phyloP scores from a whole-genome alignment of 2,888 invertebrate species.

The Sclerodermus sp. region DNA sequence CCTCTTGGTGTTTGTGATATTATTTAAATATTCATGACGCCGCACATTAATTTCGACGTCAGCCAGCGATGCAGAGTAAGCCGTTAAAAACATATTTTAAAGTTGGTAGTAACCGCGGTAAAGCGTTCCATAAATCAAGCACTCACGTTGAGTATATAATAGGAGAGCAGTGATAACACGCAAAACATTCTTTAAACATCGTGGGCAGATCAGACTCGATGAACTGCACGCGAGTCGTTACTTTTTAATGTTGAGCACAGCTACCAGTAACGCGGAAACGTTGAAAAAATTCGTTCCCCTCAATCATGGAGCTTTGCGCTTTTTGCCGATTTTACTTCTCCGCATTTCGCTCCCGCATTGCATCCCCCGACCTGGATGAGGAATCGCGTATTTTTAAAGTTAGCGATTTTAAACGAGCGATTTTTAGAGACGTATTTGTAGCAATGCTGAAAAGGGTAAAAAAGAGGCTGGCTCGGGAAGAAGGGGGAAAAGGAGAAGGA shows the following conservation, averaged over 20 bases:
- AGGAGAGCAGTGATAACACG: slow-evolving; percentile 21
- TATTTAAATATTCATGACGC: background rate
- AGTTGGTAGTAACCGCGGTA: slow-evolving; percentile 7
- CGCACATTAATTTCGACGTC: background rate
- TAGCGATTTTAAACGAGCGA: no score
- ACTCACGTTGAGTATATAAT: slow-evolving; percentile 17
- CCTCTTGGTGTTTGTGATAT: background rate
- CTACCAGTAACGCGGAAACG: no score
- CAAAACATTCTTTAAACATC: slow-evolving; percentile 15
- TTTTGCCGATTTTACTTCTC: no score
- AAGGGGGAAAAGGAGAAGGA: background rate
- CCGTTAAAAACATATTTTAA: slow-evolving; percentile 10
- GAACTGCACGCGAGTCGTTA: background rate
- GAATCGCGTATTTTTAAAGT: no score
- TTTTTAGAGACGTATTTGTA: no score
- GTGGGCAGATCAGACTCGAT: background rate
- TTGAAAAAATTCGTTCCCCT: no score
- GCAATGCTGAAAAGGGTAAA: no score
- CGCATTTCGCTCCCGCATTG: no score
- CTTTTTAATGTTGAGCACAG: no score
- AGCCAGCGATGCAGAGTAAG: background rate
- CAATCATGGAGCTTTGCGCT: no score
- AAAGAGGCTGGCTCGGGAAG: background rate
- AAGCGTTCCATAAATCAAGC: slow-evolving; percentile 24
- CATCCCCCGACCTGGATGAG: no score